Base-by-base conservation (phyloP, 92 coral and sea anemone genomes). In the Bergia sp. region DNA sequence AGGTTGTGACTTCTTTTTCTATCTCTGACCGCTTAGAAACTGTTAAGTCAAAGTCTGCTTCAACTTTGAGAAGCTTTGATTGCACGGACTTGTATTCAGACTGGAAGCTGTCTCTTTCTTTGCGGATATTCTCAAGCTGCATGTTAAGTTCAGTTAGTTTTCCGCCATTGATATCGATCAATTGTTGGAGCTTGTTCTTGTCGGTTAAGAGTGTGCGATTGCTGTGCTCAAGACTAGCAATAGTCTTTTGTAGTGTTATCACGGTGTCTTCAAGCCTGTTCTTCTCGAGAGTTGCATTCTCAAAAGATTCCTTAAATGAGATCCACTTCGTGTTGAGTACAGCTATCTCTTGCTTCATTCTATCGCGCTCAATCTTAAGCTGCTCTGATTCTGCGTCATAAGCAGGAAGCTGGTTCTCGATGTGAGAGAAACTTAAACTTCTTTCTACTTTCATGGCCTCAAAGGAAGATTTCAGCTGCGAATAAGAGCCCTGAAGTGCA, bases 261-360 rank as follows among this genome's bases (percentile, higher is more conserved):
- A 86, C 82, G n/a, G 88, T 89, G 9, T 64, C 86, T 53, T 90
- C 88, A n/a, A 91, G 76, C 76, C 89, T 78, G 10, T 76, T 61
- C 75, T 87, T 91, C 77, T 87, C 88, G 5, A 77, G 85, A 21
- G 78, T 85, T 58, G 79, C 73, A 15, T 72, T 86, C 71, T 90
- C 92, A 20, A 86, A 58, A 39, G 89, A 85, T 41, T 90, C 90
- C 65, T 86, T 86, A 37, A 84, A 84, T 2, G 87, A 84, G 64
- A 84, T 84, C 87, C 87, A 84, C 65, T 84, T 84, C 37, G 87
- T 84, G 67, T 84, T 83, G 7, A 83, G 87, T 12, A 83, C 87
- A 36, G 87, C 41, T 16, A 84, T 84, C 79, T 84, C 87, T 38
- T 84, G 87, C 65, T 84, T 84, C 87, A 84, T 84, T 18, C 87